Evolutionary conservation across 2,113 vertebrate genomes (phyloP).

Genomic region (Ceratotherium simum): DNA sequence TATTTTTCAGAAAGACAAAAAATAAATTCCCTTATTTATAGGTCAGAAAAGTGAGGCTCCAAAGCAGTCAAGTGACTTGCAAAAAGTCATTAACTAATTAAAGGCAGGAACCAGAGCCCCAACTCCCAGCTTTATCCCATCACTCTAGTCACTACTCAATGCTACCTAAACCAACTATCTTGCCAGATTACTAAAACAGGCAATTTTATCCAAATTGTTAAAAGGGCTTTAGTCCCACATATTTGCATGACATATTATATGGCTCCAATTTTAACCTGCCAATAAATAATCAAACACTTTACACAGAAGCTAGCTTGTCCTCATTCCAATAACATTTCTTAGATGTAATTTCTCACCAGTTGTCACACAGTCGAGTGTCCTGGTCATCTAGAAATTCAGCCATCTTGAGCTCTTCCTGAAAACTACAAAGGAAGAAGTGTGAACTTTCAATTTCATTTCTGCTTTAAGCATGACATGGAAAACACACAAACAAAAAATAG

Average conservation of each 20-base stretch:
- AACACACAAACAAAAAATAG: background rate
- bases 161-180: background rate
- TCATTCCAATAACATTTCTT: conserved; percentile 52
- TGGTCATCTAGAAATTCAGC: conserved; percentile 81
- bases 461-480: conserved; percentile 32
- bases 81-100: conserved; percentile 27
- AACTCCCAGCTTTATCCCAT: background rate
- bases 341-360: conserved; percentile 86
- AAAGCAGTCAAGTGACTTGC: background rate
- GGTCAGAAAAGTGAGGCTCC: background rate
- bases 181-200: conserved; percentile 29
- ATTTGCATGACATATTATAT: background rate
- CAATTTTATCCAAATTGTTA: conserved; percentile 18
- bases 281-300: conserved; percentile 22
- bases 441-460: conserved; percentile 77
- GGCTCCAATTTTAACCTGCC: conserved; percentile 21
- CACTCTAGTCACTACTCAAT: background rate
- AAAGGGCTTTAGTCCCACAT: background rate
- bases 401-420: conserved; percentile 78
- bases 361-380: conserved; percentile 86
- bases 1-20: conserved; percentile 30
- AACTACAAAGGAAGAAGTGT: background rate
- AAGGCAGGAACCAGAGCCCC: background rate
- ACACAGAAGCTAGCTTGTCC: background rate
- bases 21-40: background rate